Conservation (phyloP, 1,140 invertebrate genomes). For the Drosophila trapezifrons region DNA sequence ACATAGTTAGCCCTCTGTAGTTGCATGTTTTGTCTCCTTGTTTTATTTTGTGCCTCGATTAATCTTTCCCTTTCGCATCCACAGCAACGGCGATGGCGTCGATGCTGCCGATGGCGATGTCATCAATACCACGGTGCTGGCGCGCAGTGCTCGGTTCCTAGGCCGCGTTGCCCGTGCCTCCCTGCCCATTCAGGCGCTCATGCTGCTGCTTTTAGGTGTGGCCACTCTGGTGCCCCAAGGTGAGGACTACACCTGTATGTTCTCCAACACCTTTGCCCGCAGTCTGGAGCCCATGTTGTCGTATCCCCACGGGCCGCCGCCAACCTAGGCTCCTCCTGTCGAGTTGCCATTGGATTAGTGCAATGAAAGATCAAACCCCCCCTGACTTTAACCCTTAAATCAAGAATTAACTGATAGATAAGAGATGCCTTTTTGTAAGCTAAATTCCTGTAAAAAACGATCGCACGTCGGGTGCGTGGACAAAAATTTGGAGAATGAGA, state of each 20-base stretch:
- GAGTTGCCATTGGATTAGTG: slow-evolving; percentile 62
- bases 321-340: slow-evolving; percentile 86
- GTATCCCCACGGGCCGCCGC: slow-evolving; percentile 95
- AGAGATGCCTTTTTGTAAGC: slow-evolving; percentile 62
- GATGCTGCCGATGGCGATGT: slow-evolving; percentile 85
- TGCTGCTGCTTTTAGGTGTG: slow-evolving; percentile 94
- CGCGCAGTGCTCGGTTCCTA: slow-evolving; percentile 91
- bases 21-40: slow-evolving; percentile 18
- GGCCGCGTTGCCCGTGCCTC: slow-evolving; percentile 94
- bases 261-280: slow-evolving; percentile 91
- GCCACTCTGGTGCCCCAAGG: slow-evolving; percentile 93
- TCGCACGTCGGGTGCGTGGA: slow-evolving; percentile 11
- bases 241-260: slow-evolving; percentile 93
- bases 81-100: slow-evolving; percentile 83
- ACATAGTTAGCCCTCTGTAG: slow-evolving; percentile 24
- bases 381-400: neutral
- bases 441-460: slow-evolving; percentile 61
- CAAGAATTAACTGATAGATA: slow-evolving; percentile 4
- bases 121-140: slow-evolving; percentile 88
- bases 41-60: neutral
- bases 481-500: slow-evolving; percentile 24
- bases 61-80: neutral
- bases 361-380: slow-evolving; percentile 30
- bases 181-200: slow-evolving; percentile 94
- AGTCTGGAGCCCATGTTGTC: slow-evolving; percentile 93